Percentiles rank a stretch among this genome's conserved stretches.
Evolutionary conservation across 2,113 vertebrate genomes (phyloP).

Genomic region (Motacilla tschutschensis): DNA sequence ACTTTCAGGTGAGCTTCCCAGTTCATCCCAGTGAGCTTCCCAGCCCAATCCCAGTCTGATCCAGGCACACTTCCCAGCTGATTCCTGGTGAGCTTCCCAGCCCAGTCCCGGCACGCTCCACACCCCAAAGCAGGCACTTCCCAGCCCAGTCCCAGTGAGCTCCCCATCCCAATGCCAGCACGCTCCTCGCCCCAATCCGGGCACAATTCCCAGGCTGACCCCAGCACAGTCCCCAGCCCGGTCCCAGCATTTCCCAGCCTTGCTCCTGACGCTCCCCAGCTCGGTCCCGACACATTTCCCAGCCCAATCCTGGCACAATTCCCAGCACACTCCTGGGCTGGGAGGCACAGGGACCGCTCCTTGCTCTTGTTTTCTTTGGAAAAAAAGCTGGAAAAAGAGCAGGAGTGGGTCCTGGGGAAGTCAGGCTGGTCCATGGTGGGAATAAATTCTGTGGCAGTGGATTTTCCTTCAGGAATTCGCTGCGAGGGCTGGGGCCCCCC

Average conservation of each 20-base stretch:
- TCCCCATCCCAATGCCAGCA: neutral
- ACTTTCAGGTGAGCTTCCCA: neutral
- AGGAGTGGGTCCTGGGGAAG: no score
- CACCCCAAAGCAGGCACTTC: neutral
- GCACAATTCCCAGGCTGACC: neutral
- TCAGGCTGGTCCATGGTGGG: accelerated
- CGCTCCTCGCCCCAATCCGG: neutral
- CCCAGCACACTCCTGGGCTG: neutral
- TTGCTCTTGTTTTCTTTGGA: neutral
- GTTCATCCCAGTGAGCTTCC: neutral
- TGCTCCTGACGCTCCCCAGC: neutral
- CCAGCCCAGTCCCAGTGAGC: neutral
- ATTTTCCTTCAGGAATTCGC: neutral
- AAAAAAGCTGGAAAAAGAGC: neutral
- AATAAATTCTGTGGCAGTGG: neutral
- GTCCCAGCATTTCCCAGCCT: neutral
- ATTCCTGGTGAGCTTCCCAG: neutral
- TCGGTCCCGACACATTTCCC: accelerated
- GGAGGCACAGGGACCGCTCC: neutral
- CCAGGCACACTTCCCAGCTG: neutral
- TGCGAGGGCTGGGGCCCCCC: neutral
- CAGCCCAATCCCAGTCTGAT: neutral
- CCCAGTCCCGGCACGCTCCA: accelerated
- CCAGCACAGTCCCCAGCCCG: neutral
- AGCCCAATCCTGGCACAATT: neutral